phyloP scores from a whole-genome alignment of 2,113 vertebrate species.

The Geothlypis trichas region DNA sequence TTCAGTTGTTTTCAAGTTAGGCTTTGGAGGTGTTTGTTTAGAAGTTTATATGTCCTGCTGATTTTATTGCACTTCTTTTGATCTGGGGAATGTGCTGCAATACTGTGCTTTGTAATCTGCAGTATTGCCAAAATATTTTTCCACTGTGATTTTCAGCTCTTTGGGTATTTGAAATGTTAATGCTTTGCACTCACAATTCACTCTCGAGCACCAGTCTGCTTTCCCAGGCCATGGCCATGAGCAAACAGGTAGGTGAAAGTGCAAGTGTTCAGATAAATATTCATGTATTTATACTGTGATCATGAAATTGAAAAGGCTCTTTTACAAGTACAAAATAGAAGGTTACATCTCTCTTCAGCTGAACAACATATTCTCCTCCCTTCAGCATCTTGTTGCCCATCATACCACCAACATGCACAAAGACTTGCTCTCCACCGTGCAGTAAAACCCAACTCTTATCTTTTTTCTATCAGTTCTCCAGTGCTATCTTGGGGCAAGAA shows the following conservation, averaged over 20 bases:
- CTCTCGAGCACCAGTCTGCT: neutral
- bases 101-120: neutral
- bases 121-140: neutral
- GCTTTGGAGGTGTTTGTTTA: neutral
- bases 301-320: neutral
- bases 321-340: neutral
- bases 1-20: neutral
- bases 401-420: neutral
- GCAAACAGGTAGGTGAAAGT: neutral
- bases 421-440: neutral
- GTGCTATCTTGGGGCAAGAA: neutral
- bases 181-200: neutral
- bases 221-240: neutral
- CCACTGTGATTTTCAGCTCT: neutral
- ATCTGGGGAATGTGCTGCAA: neutral
- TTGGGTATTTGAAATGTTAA: neutral
- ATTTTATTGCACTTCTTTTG: neutral
- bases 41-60: neutral
- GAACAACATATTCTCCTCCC: neutral
- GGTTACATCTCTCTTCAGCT: neutral
- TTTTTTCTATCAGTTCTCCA: neutral
- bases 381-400: neutral
- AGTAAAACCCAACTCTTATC: neutral
- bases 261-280: neutral
- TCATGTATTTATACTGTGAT: neutral